These are phyloP conservation scores for Laticauda laticaudata DNA, from an alignment of 2,113 vertebrate genomes.

Conservation along the genomic window DNA sequence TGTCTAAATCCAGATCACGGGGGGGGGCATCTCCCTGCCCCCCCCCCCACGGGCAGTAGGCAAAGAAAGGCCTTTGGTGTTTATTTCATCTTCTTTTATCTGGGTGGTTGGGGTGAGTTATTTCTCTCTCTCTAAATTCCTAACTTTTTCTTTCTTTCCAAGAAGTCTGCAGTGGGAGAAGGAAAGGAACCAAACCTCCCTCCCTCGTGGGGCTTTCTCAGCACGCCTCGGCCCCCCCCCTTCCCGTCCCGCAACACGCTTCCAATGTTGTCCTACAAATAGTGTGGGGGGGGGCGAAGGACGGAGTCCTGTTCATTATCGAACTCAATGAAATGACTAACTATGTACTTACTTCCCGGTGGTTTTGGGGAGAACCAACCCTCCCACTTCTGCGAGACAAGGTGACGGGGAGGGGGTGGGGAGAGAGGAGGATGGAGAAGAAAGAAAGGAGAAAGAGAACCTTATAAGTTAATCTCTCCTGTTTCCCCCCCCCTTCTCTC, in stretches of 20 bases:
- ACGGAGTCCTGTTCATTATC: conserved; percentile 62
- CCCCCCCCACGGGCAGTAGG: background rate
- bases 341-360: conserved; percentile 74
- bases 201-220: background rate
- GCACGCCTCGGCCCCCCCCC: background rate
- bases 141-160: background rate
- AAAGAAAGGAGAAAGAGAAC: conserved; percentile 38
- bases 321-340: conserved; percentile 66
- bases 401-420: background rate
- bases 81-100: background rate
- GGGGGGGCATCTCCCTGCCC: fast-evolving
- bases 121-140: background rate
- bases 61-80: background rate
- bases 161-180: no score
- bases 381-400: background rate
- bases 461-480: conserved; percentile 71
- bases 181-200: background rate
- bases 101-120: background rate
- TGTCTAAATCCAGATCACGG: background rate
- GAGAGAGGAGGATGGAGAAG: background rate
- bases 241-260: background rate
- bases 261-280: background rate
- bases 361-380: conserved; percentile 60
- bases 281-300: background rate
- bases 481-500: background rate